Evolutionary conservation across 2,113 vertebrate species (phyloP), one percentile per base, ranked within the genome.

Genomic region (Pungitius pungitius): DNA sequence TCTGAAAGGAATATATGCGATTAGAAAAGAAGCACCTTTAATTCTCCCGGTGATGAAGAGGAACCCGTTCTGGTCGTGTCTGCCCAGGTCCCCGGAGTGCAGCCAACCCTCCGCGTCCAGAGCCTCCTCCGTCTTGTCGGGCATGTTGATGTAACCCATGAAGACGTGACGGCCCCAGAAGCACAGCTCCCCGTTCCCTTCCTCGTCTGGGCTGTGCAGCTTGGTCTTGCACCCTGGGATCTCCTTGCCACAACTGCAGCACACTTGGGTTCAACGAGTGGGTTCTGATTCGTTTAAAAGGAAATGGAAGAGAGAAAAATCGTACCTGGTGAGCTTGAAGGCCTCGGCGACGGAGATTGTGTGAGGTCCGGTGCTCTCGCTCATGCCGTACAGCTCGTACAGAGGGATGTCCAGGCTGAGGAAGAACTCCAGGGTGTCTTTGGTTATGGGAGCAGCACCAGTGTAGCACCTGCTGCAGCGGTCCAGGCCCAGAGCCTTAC

Each of bases 71-170:
- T 82, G 1, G 40, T 98, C 96, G 0, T 94, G 76, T 51, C 89
- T 94, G 30, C 97, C 97, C 37, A 98, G 89, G 87, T 99, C 97
- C 0, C 97, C 97, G 0, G 96, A 97, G 73, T 96, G 97, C 60
- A 99, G 92, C 97, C 97, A 99, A 51, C 96, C 97, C 0, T 96
- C 95, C 0, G 90, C 55, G 1, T 98, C 95, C 0, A 98, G 82
- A 0, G 90, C 92, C 80, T 98, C 96, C 69, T 42, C 71, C 0
- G 95, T 99, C 73, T 94, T 95, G 0, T 95, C 95, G 0, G 94
- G 85, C 90, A 92, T 94, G 73, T 95, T 95, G 81, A 99, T 86
- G 79, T 98, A 99, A 30, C 97, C 97, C 97, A 99, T 99, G 90
- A 98, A 99, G 79, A 99, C 6, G 14, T 98, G 96, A 0, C 97